phyloP scores from a whole-genome alignment of 2,888 invertebrate species.

The Andrena praecox region DNA sequence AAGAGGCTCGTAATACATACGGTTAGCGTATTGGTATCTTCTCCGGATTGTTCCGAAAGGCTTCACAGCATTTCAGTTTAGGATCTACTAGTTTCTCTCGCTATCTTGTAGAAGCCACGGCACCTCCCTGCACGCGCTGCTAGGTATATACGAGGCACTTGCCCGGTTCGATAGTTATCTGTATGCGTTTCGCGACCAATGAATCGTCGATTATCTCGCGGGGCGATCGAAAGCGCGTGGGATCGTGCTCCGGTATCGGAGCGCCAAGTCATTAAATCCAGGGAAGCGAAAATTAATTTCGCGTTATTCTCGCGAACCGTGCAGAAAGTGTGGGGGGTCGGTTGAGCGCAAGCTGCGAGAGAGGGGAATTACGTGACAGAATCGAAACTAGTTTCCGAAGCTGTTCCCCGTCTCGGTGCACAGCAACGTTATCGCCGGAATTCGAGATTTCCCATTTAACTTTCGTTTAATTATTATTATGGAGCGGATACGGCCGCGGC shows the following conservation, averaged over 20 bases:
- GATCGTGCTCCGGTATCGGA: conserved; percentile 13
- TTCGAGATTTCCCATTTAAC: conserved; percentile 74
- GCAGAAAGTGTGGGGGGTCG: conserved; percentile 17
- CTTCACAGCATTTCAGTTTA: too few relatives aligned
- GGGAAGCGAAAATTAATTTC: conserved; percentile 67
- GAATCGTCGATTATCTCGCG: conserved; percentile 44
- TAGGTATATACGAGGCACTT: too few relatives aligned
- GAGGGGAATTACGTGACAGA: conserved; percentile 60
- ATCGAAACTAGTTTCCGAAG: conserved; percentile 70
- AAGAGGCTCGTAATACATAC: too few relatives aligned
- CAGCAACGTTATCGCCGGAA: conserved; percentile 57
- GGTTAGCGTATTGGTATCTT: too few relatives aligned
- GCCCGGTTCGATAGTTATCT: too few relatives aligned
- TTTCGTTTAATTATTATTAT: conserved; percentile 78
- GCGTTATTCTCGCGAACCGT: conserved; percentile 52
- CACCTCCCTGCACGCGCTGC: too few relatives aligned
- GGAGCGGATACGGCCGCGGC: conserved; percentile 16
- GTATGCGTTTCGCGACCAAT: conserved; percentile 19
- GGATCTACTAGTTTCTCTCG: too few relatives aligned
- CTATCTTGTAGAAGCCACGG: too few relatives aligned
- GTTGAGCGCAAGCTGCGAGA: not conserved
- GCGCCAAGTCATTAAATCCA: conserved; percentile 41
- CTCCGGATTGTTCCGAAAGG: too few relatives aligned
- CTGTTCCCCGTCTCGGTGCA: conserved; percentile 53
- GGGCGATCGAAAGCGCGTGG: conserved; percentile 23